These are phyloP conservation scores for Myotis yumanensis DNA, from an alignment of 2,113 vertebrate species.

Conservation along the genomic window DNA sequence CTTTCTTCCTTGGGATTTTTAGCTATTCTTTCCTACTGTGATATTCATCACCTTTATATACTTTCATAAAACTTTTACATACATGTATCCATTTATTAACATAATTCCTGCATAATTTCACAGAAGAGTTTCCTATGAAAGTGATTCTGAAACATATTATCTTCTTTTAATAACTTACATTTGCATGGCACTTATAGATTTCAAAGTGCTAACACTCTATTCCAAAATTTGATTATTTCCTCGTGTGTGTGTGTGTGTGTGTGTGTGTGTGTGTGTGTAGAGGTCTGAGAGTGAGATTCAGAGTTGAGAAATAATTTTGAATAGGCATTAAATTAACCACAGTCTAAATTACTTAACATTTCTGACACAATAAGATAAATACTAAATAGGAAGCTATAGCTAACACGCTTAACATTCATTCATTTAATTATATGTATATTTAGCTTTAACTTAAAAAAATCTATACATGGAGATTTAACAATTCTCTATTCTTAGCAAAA, in stretches of 20 bases:
- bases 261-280: not conserved
- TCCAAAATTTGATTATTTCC: not conserved
- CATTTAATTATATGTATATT: conserved; percentile 17
- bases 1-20: not conserved
- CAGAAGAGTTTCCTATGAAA: conserved; percentile 1
- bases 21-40: not conserved
- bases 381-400: not conserved
- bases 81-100: not conserved
- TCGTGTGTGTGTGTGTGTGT: not conserved
- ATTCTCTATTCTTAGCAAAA: conserved; percentile 35
- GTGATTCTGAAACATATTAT: not conserved
- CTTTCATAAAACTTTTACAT: not conserved
- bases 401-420: not conserved
- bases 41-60: not conserved
- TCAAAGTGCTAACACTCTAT: not conserved
- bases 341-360: not conserved
- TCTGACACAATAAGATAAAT: not conserved
- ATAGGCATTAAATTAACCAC: not conserved
- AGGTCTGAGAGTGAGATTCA: not conserved
- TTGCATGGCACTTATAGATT: not conserved
- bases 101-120: not conserved
- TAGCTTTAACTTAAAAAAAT: not conserved
- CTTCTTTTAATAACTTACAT: not conserved
- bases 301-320: conserved; percentile 46
- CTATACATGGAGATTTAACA: not conserved